Evolutionary conservation across 2,797 vertebrate species (phyloP).

Genomic region (Platyrinchus mystaceus): DNA sequence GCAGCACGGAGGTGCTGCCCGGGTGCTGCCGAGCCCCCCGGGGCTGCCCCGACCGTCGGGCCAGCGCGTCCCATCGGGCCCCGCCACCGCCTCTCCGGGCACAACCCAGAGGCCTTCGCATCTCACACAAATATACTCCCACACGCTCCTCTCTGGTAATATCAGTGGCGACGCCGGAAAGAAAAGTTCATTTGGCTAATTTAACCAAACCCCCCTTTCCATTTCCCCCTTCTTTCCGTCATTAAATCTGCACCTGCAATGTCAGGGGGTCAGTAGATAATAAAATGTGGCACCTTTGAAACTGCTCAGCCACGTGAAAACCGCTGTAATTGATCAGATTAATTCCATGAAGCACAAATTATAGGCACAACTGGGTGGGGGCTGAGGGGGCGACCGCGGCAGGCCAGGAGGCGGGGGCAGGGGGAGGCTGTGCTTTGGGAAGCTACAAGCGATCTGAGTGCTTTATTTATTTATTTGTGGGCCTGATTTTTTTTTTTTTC

Average conservation of each 20-base stretch:
- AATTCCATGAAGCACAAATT: constrained; percentile 72
- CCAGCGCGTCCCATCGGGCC: neutral
- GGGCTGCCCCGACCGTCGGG: neutral
- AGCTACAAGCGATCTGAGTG: neutral
- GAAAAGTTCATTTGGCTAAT: constrained; percentile 70
- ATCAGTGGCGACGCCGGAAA: neutral
- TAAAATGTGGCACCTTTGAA: constrained; percentile 93
- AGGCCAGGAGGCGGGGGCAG: neutral
- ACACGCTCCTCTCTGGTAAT: neutral
- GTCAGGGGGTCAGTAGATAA: constrained; percentile 93
- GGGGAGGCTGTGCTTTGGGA: neutral
- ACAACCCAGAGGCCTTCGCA: neutral
- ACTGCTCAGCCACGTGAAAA: constrained; percentile 84
- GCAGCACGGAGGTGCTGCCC: neutral
- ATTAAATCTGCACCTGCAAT: constrained; percentile 89
- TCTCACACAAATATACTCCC: neutral
- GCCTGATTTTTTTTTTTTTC: neutral
- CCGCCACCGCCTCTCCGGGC: neutral
- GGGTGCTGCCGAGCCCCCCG: neutral
- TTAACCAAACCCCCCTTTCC: neutral
- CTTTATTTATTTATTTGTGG: constrained; percentile 45
- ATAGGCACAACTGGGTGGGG: constrained; percentile 36
- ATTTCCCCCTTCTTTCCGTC: constrained; percentile 19
- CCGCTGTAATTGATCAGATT: constrained; percentile 83
- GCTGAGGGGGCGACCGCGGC: neutral